Base-by-base conservation (phyloP, 2,888 invertebrate species). In the Trachelus troglodyta region DNA sequence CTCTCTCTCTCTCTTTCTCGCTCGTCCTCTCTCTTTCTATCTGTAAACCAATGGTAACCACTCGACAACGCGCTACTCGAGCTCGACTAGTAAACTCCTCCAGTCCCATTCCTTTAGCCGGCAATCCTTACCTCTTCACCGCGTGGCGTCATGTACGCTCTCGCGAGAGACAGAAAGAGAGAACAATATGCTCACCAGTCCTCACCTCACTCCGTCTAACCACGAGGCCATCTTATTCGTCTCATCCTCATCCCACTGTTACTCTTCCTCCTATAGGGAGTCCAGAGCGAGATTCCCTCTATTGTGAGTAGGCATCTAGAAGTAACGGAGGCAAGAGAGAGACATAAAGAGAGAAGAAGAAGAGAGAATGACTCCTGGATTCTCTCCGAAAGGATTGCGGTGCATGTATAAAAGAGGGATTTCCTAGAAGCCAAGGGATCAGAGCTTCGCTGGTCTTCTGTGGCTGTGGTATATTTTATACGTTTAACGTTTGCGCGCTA, bases 361-460 rank as follows among this genome's bases (percentile, higher is more conserved):
- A n/a, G 33, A 75, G 69, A 30, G 56, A 73, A 34, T 23, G 35
- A 34, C 56, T 56, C 23, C 23, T 23, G 9, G 23, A 56, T 9
- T 23, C 56, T 56, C 56, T 56, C 6, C 23, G 56, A 56, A 23
- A 56, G 56, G 23, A 56, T 23, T 56, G 71, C 15, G 71, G 30
- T 11, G 71, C 31, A 56, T 34, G 77, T 37, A 73, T 73, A 71
- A 80, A 75, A 56, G 34, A 40, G 74, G 74, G 74, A 76, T 56
- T 80, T 76, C 76, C 74, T 76, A 71, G 76, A 78, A 80, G 30
- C 69, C 73, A 34, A 73, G 69, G 74, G 71, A 40, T 56, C 74
- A 56, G n/a, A 34, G 71, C 71, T 15, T 40, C 40, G 40, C 15
- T 12, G 15, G 23, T 56, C 56, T 56, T 56, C 56, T 23, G 9